Conservation (phyloP, 2,888 invertebrate species). For the Campoplex nolae region DNA sequence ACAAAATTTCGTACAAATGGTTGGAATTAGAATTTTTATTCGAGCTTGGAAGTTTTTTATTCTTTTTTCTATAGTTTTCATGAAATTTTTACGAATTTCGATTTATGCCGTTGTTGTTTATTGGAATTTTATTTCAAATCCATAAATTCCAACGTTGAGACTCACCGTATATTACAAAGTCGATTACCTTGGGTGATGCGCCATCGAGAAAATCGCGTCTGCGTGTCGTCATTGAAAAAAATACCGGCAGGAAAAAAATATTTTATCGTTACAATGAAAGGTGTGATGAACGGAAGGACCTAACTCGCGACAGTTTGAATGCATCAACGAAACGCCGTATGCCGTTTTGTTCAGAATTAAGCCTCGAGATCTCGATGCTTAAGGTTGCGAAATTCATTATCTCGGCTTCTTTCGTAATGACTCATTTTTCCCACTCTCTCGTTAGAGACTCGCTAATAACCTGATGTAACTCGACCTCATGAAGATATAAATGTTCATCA, state of each 20-base stretch:
- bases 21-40: too few relatives aligned
- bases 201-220: slow-evolving; percentile 25
- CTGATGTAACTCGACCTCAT: slow-evolving; percentile 56
- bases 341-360: background rate
- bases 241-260: background rate
- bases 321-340: background rate
- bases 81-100: background rate
- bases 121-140: background rate
- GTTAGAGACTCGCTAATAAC: slow-evolving; percentile 17
- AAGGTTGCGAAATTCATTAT: slow-evolving; percentile 10
- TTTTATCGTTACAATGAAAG: background rate
- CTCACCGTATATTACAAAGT: background rate
- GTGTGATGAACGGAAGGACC: background rate
- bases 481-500: slow-evolving; percentile 1
- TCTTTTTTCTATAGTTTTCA: background rate
- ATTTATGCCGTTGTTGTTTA: background rate
- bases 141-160: slow-evolving; percentile 4
- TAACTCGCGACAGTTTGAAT: background rate
- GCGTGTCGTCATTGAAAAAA: slow-evolving; percentile 20
- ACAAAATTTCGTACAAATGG: background rate
- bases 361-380: background rate
- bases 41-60: too few relatives aligned
- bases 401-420: slow-evolving; percentile 31
- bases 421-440: slow-evolving; percentile 24
- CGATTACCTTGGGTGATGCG: slow-evolving; percentile 24